Evolutionary conservation across 2,797 vertebrate genomes (phyloP).

Genomic region (Kryptopterus vitreolus): DNA sequence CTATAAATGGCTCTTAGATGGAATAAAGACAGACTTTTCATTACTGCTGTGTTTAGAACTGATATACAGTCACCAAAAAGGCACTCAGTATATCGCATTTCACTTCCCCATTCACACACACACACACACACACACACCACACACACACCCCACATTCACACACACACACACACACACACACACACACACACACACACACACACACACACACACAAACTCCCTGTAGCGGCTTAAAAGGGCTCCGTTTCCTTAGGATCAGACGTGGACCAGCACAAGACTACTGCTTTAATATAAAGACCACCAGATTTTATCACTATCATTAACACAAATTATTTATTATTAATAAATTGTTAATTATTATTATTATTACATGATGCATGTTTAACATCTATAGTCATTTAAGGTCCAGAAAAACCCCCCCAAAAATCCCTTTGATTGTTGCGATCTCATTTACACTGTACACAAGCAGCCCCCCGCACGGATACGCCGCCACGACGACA

Average conservation of each 20-base stretch:
- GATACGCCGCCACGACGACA: constrained; percentile 50
- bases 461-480: too few species aligned
- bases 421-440: constrained; percentile 45
- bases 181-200: too few species aligned
- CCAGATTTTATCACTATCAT: neutral
- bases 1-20: too few species aligned
- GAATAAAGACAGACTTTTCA: too few species aligned
- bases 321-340: too few species aligned
- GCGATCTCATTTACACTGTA: too few species aligned
- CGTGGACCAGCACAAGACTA: constrained; percentile 4
- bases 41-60: neutral
- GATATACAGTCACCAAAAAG: too few species aligned
- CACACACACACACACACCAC: too few species aligned
- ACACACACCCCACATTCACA: too few species aligned
- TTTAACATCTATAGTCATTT: neutral
- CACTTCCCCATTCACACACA: neutral
- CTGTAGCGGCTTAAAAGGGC: neutral
- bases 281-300: constrained; percentile 3
- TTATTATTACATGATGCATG: neutral
- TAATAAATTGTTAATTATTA: too few species aligned
- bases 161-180: too few species aligned
- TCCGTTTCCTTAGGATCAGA: neutral
- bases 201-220: neutral
- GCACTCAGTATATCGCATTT: neutral
- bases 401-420: neutral